phyloP scores from a whole-genome alignment of 2,888 invertebrate species.

The Dicyrtoma fusca region DNA sequence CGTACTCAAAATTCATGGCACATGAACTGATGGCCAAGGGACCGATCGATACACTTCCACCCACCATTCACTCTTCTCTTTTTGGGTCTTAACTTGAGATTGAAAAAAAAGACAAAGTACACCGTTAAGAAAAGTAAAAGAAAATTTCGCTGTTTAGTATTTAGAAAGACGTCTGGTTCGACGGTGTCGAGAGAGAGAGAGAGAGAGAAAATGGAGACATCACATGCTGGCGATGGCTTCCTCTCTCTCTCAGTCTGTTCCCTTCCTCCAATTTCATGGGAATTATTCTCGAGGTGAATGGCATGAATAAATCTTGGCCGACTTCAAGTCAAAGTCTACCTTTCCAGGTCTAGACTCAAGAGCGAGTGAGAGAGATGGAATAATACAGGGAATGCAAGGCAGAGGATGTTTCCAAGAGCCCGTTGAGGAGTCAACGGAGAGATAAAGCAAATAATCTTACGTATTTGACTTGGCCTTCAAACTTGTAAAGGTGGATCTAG shows the following conservation, averaged over 20 bases:
- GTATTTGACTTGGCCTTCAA: neutral
- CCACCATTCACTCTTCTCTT: neutral
- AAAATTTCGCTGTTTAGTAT: slow-evolving; percentile 1
- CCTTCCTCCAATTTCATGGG: slow-evolving; percentile 34
- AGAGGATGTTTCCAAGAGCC: neutral
- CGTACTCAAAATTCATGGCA: no score
- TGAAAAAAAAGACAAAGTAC: slow-evolving; percentile 7
- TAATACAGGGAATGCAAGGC: neutral
- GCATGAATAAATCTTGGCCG: slow-evolving; percentile 30
- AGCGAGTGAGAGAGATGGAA: neutral
- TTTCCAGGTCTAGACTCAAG: neutral
- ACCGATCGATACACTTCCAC: no score
- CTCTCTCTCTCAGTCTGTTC: neutral
- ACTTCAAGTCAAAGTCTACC: slow-evolving; percentile 10
- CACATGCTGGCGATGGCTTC: slow-evolving; percentile 18
- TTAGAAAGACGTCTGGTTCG: neutral
- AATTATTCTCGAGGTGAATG: slow-evolving; percentile 36
- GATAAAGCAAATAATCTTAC: neutral
- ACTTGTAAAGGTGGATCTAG: no score
- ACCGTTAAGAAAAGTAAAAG: neutral
- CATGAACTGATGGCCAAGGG: no score
- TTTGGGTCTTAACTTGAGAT: neutral
- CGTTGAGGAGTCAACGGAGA: neutral
- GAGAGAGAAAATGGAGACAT: slow-evolving; percentile 32
- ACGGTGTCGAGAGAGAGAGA: neutral